Evolutionary conservation across 1,140 invertebrate species (phyloP), one percentile per base, ranked within the genome.

Genomic region (Hetaerina americana): DNA sequence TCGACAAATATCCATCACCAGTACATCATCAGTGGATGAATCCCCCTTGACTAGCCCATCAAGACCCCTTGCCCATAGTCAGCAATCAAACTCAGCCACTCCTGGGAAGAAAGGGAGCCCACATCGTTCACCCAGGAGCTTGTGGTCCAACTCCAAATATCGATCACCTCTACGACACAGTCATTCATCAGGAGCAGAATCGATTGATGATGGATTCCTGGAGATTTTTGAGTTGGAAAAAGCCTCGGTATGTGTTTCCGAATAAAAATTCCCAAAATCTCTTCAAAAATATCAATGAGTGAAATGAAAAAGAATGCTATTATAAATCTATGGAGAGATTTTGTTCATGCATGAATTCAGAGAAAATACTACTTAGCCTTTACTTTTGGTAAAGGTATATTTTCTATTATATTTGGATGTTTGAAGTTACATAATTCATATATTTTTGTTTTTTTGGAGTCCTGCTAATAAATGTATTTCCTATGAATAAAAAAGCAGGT

Each of bases 171-270:
- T 57, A 57, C 40, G 22, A n/a, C 15, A 57, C 15, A 57, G 22
- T 72, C 76, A 1, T 72, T 88, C 82, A 10, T 87, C 82, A 25
- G 84, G 80, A 72, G 86, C 84, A 73, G 85, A 87, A 66, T 87
- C 85, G 0, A 84, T 85, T 76, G 87, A 88, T 70, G 89, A 91
- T 76, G 88, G 88, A 10, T 89, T 89, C 74, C 83, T 87, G 74
- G 89, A 91, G 22, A 80, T 90, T 40, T 84, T 87, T 66, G 87
- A 89, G 72, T 80, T 87, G 75, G 86, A 87, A 57, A 82, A 82
- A 15, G 73, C 49, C 27, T 66, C 31, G 72, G 76, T 22, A 77
- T 77, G 26, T 68, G 75, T 0, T 18, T 82, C 77, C 25, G 81
- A 78, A 0, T 78, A 77, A 49, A 78, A 78, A 75, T 82, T 72